These are phyloP conservation scores for Acleris holmiana DNA, from an alignment of 2,888 invertebrate species.

Conservation along the genomic window DNA sequence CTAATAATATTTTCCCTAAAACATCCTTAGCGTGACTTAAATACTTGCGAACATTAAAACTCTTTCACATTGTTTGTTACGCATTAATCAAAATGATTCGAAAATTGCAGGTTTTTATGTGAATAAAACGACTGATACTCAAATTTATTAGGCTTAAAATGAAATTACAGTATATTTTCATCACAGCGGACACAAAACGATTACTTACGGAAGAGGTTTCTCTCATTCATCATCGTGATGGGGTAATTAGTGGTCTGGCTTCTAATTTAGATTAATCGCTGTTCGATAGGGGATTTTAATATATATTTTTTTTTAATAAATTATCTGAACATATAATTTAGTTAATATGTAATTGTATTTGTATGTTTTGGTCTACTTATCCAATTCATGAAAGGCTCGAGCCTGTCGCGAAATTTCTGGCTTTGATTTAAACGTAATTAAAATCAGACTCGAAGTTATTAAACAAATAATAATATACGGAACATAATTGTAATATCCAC, in stretches of 20 bases:
- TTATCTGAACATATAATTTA: too few species aligned
- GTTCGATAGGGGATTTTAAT: conserved; percentile 20
- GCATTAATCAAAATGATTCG: too few species aligned
- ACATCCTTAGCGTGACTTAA: too few species aligned
- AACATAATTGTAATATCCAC: conserved; percentile 11
- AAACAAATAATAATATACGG: background rate
- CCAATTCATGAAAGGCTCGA: too few species aligned
- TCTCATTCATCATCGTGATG: conserved; percentile 42
- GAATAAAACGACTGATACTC: conserved; percentile 9
- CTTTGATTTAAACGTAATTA: too few species aligned
- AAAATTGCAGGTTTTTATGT: too few species aligned
- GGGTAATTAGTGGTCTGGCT: conserved; percentile 42
- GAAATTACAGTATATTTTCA: conserved; percentile 39
- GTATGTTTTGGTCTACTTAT: too few species aligned
- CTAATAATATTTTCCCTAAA: too few species aligned
- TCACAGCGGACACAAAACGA: conserved; percentile 38
- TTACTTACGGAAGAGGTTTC: conserved; percentile 32
- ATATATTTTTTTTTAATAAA: background rate
- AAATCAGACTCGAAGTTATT: background rate
- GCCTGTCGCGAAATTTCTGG: too few species aligned
- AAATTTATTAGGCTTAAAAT: conserved; percentile 30
- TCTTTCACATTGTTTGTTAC: too few species aligned
- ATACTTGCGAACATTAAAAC: too few species aligned
- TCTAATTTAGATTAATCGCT: conserved; percentile 43
- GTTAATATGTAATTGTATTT: too few species aligned